These are phyloP conservation scores for Ectobius pallidus DNA, from an alignment of 2,888 invertebrate species.

Conservation along the genomic window DNA sequence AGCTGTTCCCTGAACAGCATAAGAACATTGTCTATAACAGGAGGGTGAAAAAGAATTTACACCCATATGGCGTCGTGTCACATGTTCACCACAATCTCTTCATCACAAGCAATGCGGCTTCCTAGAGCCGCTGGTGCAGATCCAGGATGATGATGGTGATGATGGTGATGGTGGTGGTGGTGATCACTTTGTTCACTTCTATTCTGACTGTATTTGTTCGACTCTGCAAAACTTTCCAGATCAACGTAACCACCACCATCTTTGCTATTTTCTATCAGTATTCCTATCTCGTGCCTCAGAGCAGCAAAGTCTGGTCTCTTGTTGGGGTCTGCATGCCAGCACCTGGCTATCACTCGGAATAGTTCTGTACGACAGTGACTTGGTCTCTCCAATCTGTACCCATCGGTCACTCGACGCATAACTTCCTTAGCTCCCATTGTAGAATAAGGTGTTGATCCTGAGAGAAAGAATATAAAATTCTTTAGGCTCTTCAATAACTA, in stretches of 20 bases:
- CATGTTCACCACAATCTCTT: conserved; percentile 20
- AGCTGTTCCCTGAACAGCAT: too few relatives aligned
- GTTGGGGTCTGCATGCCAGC: conserved; percentile 71
- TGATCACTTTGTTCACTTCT: background rate
- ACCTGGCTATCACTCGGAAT: conserved; percentile 66
- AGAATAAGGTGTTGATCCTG: conserved; percentile 87
- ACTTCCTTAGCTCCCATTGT: conserved; percentile 83
- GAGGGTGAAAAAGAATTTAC: too few relatives aligned
- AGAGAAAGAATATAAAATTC: background rate
- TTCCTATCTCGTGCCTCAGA: conserved; percentile 61
- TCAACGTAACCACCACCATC: conserved; percentile 71
- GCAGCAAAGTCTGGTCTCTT: conserved; percentile 75
- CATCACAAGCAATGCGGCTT: background rate
- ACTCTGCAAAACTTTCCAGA: conserved; percentile 55
- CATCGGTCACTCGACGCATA: conserved; percentile 78
- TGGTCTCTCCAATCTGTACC: conserved; percentile 78
- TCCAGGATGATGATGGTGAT: background rate
- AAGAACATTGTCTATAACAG: too few relatives aligned
- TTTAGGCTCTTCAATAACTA: too few relatives aligned
- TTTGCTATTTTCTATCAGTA: conserved; percentile 64
- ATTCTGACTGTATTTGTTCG: conserved; percentile 11
- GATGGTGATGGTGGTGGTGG: conserved; percentile 9
- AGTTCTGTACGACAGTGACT: conserved; percentile 77
- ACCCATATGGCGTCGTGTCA: conserved; percentile 8
- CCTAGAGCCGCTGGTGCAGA: conserved; percentile 1